These are phyloP conservation scores for Zaprionus kolodkinae DNA, from an alignment of 1,140 invertebrate species.

Conservation along the genomic window DNA sequence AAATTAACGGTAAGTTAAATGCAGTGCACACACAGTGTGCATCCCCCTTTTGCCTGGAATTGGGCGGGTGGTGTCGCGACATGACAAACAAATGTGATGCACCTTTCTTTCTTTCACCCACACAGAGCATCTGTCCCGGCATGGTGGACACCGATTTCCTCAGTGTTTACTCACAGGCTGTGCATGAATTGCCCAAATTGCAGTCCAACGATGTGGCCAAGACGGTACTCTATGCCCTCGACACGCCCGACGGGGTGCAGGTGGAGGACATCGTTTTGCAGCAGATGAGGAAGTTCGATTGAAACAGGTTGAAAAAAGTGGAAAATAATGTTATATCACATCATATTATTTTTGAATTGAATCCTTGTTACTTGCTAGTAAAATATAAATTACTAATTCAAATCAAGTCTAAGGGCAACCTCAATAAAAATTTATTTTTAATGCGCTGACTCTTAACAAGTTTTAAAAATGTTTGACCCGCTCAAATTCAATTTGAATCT, in stretches of 20 bases:
- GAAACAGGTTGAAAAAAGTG: not conserved
- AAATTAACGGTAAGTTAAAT: slow-evolving; percentile 85
- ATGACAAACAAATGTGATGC: slow-evolving; percentile 56
- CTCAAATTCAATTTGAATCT: not conserved
- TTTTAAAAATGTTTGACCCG: not conserved
- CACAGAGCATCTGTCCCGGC: slow-evolving; percentile 87
- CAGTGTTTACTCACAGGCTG: slow-evolving; percentile 76
- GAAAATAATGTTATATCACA: not conserved
- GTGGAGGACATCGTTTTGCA: slow-evolving; percentile 81
- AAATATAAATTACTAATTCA: not conserved
- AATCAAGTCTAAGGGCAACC: not conserved
- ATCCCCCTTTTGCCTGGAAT: not conserved
- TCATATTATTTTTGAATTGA: not conserved
- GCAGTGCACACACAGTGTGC: slow-evolving; percentile 60
- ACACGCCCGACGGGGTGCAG: slow-evolving; percentile 85
- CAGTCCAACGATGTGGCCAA: slow-evolving; percentile 85
- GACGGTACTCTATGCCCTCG: slow-evolving; percentile 85
- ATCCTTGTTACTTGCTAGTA: not conserved
- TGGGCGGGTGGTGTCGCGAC: not conserved
- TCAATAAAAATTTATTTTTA: not conserved
- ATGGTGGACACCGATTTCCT: slow-evolving; percentile 86
- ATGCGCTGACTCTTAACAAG: not conserved
- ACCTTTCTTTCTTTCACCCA: slow-evolving; percentile 38
- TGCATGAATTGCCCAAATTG: slow-evolving; percentile 84
- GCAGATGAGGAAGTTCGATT: slow-evolving; percentile 68